Conservation (phyloP, 2,113 vertebrate genomes). For the Eulemur macaco region DNA sequence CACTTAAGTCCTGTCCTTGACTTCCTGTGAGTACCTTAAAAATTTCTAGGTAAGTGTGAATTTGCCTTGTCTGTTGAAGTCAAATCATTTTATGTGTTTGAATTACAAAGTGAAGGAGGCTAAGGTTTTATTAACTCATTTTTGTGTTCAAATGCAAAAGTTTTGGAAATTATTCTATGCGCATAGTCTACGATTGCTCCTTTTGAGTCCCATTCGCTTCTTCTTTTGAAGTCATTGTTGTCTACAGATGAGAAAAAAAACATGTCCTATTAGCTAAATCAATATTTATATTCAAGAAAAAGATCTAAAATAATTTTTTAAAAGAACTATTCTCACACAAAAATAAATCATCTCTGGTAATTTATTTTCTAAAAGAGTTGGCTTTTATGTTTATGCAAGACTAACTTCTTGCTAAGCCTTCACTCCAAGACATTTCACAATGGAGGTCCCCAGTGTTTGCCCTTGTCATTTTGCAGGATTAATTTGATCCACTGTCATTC, state of each 20-base stretch:
- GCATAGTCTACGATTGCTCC: neutral
- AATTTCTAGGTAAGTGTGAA: conserved; percentile 33
- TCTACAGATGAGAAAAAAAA: neutral
- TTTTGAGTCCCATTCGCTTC: neutral
- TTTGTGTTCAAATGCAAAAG: neutral
- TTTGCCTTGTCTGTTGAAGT: conserved; percentile 24
- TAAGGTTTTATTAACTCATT: neutral
- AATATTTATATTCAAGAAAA: conserved; percentile 36
- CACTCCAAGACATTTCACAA: neutral
- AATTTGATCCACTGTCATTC: neutral
- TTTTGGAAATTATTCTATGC: neutral
- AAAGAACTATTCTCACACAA: neutral
- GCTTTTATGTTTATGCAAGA: neutral
- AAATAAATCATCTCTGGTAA: neutral
- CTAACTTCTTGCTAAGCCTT: conserved; percentile 30
- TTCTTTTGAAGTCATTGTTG: conserved; percentile 31
- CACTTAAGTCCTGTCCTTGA: conserved; percentile 17
- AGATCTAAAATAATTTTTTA: neutral
- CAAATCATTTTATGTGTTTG: conserved; percentile 24
- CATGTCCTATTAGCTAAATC: neutral
- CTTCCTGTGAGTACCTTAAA: conserved; percentile 26
- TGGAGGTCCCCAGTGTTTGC: neutral
- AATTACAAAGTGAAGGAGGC: conserved; percentile 33
- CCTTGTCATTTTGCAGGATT: neutral
- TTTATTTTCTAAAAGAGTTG: conserved; percentile 24